Evolutionary conservation across 2,888 invertebrate species (phyloP), one percentile per base, ranked within the genome.

Genomic region (Spilosoma lubricipeda): DNA sequence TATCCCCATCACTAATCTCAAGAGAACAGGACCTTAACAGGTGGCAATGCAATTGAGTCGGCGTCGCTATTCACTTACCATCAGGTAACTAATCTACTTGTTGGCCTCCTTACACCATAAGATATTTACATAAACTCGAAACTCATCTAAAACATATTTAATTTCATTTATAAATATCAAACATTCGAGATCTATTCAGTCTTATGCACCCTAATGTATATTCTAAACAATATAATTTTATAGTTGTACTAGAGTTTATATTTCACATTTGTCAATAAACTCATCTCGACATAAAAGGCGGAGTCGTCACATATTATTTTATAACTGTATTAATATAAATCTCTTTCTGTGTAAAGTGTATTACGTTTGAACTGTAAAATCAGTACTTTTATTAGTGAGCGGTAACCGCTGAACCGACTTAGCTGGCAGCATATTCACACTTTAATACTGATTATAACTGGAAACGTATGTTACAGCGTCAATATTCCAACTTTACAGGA

Each of bases 391-490:
- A 71, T 74, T 72, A 71, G 45, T 71, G 52, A 39, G 76, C 73
- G 72, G 76, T 78, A 74, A 76, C 66, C 67, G 72, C 71, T 71
- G 74, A 80, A 70, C n/a, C 30, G 9, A 78, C 82, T 76, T 65
- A 66, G 68, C 76, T 42, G 48, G 68, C 39, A 42, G n/a, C n/a
- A 73, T 70, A 66, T 73, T 70, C 73, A 71, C 73, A 63, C 72
- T 76, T 79, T 64, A 73, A 78, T 75, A 70, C 65, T 67, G 71
- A 80, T 70, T 73, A 77, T 81, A 77, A 76, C 81, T 80, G 56
- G 76, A 79, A 80, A 64, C n/a, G 52, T 23, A 73, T 79, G 68
- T 75, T 80, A 79, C 77, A 76, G 56, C 52, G 72, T 65, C 75
- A 78, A 80, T 80, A 76, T 27, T 5, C 42, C 71, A 71, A 79